phyloP scores from a whole-genome alignment of 2,888 invertebrate genomes.

The Torymus texanus region DNA sequence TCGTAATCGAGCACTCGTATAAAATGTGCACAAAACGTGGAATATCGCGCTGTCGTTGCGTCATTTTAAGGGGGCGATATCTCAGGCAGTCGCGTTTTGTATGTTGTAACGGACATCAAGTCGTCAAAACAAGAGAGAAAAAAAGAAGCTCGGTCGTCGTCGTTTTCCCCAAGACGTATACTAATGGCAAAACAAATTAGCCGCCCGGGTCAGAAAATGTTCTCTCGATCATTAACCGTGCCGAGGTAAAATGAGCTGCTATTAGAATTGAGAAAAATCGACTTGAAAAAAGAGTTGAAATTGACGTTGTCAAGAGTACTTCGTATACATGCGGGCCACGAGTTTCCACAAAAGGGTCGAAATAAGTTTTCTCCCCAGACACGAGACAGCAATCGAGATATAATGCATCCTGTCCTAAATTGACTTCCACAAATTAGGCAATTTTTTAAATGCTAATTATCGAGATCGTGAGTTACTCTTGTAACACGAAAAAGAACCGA shows the following conservation, averaged over 20 bases:
- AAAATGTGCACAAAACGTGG: not conserved
- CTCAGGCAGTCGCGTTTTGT: no score
- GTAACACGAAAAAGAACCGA: no score
- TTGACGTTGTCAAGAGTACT: conserved; percentile 7
- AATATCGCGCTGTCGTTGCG: conserved; percentile 5
- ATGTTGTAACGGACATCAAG: no score
- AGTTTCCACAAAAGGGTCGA: conserved; percentile 15
- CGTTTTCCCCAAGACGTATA: no score
- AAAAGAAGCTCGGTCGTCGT: not conserved
- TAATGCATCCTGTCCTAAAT: conserved; percentile 5
- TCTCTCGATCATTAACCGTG: not conserved
- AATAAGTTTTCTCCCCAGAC: no score
- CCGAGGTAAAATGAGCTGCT: not conserved
- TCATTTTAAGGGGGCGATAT: not conserved
- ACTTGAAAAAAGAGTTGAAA: conserved; percentile 17
- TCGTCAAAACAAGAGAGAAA: conserved; percentile 1
- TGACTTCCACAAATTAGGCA: not conserved
- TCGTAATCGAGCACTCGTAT: conserved; percentile 1
- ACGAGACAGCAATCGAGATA: not conserved
- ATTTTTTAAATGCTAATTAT: no score
- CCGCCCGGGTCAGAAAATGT: not conserved
- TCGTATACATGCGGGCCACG: not conserved
- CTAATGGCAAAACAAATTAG: not conserved
- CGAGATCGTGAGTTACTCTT: no score
- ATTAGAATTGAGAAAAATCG: conserved; percentile 9